Percentiles rank a stretch among this genome's conserved stretches.
Conservation (phyloP, 2,797 vertebrate genomes). For the Garrulus glandarius region DNA sequence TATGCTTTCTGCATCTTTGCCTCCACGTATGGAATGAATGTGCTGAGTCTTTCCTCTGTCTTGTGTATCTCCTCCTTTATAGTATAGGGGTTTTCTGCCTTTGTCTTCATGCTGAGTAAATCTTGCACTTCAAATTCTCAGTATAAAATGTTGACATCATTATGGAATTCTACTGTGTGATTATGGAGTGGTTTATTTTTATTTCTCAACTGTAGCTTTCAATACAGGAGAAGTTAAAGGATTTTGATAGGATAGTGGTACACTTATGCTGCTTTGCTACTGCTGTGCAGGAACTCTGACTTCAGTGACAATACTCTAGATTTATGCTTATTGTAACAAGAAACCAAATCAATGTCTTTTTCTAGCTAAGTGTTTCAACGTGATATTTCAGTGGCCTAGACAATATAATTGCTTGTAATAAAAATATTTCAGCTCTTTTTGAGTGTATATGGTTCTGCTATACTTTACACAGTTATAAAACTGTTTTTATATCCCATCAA, state of each 20-base stretch:
- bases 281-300: not conserved
- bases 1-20: not conserved
- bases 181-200: not conserved
- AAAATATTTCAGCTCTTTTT: not conserved
- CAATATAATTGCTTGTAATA: not conserved
- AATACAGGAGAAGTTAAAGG: not conserved
- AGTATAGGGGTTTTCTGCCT: not conserved
- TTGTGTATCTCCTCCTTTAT: not conserved
- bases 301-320: not conserved
- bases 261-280: not conserved
- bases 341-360: not conserved
- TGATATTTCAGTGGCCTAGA: not conserved
- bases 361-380: not conserved
- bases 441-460: not conserved
- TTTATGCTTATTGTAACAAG: not conserved
- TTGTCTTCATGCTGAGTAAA: not conserved
- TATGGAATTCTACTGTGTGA: not conserved
- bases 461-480: not conserved
- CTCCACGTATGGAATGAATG: not conserved
- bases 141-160: not conserved
- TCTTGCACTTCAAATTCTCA: not conserved
- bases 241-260: not conserved
- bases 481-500: not conserved
- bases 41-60: not conserved
- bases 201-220: not conserved